A percentile compares a stretch with the other conserved stretches of the same genome.
These are phyloP conservation scores for Synanthedon tipuliformis DNA, from an alignment of 2,888 invertebrate species.

Conservation along the genomic window DNA sequence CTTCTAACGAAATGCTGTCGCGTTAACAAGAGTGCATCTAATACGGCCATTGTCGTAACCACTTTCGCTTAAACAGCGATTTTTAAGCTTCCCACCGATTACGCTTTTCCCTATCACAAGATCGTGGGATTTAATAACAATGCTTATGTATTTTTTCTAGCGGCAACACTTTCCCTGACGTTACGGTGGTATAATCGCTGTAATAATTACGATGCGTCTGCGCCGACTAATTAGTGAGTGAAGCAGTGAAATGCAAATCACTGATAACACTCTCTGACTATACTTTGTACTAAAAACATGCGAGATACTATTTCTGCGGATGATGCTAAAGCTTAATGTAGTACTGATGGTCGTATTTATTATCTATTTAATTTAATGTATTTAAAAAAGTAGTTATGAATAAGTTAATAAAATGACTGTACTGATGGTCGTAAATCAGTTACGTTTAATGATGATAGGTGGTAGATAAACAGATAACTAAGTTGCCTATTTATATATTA, in stretches of 20 bases:
- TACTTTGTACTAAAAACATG: no score
- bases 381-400: no score
- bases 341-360: no score
- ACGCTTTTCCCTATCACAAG: conserved; percentile 61
- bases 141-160: conserved; percentile 46
- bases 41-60: conserved; percentile 31
- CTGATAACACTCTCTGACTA: background rate
- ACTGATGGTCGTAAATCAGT: no score
- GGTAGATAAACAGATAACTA: no score
- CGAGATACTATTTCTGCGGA: no score
- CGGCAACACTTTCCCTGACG: conserved; percentile 52
- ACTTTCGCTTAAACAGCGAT: conserved; percentile 52
- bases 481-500: no score
- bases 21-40: conserved; percentile 2
- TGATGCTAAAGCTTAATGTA: no score
- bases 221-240: conserved; percentile 3
- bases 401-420: no score
- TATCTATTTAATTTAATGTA: no score
- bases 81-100: conserved; percentile 55
- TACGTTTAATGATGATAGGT: no score
- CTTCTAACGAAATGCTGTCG: background rate
- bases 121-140: conserved; percentile 62
- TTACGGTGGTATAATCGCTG: conserved; percentile 41
- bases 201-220: conserved; percentile 28
- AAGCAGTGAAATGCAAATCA: background rate